Evolutionary conservation across 2,888 invertebrate genomes (phyloP), one percentile per base, ranked within the genome.

Genomic region (Rhaphigaster nebulosa): DNA sequence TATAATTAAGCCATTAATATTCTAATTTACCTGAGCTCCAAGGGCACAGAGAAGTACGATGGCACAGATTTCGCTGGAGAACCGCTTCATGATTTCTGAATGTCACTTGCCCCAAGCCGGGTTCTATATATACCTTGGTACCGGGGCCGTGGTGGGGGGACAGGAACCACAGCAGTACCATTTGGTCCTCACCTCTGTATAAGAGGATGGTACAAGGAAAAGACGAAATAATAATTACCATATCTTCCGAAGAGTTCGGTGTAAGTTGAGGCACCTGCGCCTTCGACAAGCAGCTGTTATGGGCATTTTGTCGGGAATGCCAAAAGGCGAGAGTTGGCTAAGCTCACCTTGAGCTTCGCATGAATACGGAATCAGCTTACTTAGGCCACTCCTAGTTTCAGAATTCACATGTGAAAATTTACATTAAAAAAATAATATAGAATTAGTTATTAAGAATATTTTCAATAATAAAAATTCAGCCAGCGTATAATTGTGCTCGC

Each of bases 81-180:
- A 70, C 34, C 6, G 70, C 29, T 70, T 70, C 70, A 70, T 70
- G 70, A 70, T 34, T 70, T 15, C 70, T 70, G 70, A 70, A 70
- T 70, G 70, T 70, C 70, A 70, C 70, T 70, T 70, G 70, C 18
- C 70, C 70, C 34, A 70, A 70, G 70, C 34, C 70, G 29, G 70
- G 70, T 29, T 70, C 70, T 70, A 70, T 70, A 70, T 70, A 70
- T 70, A 70, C 70, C 70, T 70, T 70, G 70, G 34, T 70, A 70
- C 29, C 34, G 29, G 29, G 15, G 3, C 34, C 5, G n/a, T 70
- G 70, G 70, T 70, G 34, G 70, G 56, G 70, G 70, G 18, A 70
- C 6, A 15, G 4, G n/a, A 34, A 70, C 34, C 34, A 15, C 29
- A 34, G 12, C 4, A 1, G 70, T 70, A 70, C 65, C 65, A 4